Evolutionary conservation across 2,797 vertebrate genomes (phyloP).

Genomic region (Parambassis ranga): DNA sequence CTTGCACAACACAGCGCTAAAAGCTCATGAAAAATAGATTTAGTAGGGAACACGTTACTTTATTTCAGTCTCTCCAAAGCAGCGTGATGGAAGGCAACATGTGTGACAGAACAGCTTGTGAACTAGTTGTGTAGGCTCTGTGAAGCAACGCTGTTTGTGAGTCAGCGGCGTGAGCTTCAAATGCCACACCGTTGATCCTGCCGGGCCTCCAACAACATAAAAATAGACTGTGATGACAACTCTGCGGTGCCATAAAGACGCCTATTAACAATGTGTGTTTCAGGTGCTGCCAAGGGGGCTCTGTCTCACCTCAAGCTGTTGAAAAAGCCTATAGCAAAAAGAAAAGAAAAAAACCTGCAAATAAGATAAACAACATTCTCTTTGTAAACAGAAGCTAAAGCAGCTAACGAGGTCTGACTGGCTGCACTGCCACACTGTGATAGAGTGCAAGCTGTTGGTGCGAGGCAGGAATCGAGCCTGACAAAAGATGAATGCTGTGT

Average conservation of each 20-base stretch:
- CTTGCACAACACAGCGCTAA: slow-evolving; percentile 60
- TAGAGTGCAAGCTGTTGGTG: slow-evolving; percentile 54
- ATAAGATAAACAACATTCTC: slow-evolving; percentile 35
- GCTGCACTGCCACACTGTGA: slow-evolving; percentile 45
- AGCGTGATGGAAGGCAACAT: slow-evolving; percentile 64
- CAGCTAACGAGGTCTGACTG: slow-evolving; percentile 54
- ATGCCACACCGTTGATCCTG: slow-evolving; percentile 68
- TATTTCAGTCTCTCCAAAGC: slow-evolving; percentile 62
- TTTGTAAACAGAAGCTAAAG: slow-evolving; percentile 55
- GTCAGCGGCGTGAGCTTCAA: slow-evolving; percentile 75
- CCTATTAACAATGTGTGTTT: slow-evolving; percentile 71
- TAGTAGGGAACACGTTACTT: slow-evolving; percentile 51
- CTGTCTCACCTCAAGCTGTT: slow-evolving; percentile 59
- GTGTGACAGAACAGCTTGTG: slow-evolving; percentile 75
- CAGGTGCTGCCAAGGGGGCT: slow-evolving; percentile 44
- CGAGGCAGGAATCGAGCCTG: slow-evolving; percentile 49
- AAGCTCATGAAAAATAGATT: slow-evolving; percentile 76
- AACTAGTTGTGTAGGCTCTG: slow-evolving; percentile 74
- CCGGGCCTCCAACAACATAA: slow-evolving; percentile 72
- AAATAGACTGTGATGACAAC: slow-evolving; percentile 76
- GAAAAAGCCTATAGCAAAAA: slow-evolving; percentile 39
- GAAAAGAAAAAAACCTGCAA: slow-evolving; percentile 13
- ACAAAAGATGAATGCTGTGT: slow-evolving; percentile 50
- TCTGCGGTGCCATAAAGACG: slow-evolving; percentile 60
- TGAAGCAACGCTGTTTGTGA: slow-evolving; percentile 73